Evolutionary conservation across 2,113 vertebrate species (phyloP).

Genomic region (Clarias magur): DNA sequence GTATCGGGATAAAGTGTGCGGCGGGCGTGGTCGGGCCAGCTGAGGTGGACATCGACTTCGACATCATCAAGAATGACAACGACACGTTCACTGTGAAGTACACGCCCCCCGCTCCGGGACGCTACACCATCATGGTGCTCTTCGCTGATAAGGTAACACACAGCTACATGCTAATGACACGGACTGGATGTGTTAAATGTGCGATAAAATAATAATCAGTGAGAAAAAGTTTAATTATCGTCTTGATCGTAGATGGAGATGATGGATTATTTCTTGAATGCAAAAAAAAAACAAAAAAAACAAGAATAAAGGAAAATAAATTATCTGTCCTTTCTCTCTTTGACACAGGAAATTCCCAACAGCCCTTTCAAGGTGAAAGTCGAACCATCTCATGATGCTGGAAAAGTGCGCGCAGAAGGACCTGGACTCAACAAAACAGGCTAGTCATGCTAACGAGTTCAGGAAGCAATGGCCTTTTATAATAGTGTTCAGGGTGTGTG

Average conservation of each 20-base stretch:
- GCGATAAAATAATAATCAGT: not conserved
- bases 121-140: constrained; percentile 94
- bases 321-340: not conserved
- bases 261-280: not conserved
- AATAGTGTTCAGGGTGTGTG: not conserved
- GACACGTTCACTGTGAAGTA: constrained; percentile 98
- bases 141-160: constrained; percentile 87
- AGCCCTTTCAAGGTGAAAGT: constrained; percentile 95
- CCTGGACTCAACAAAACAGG: constrained; percentile 89
- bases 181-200: not conserved
- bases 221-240: not conserved
- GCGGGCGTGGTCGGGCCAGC: constrained; percentile 87
- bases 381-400: constrained; percentile 88
- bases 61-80: constrained; percentile 97
- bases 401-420: constrained; percentile 89
- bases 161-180: not conserved
- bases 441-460: constrained; percentile 51
- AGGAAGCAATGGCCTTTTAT: not conserved
- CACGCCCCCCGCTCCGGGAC: constrained; percentile 82
- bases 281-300: not conserved
- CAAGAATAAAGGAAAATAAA: not conserved
- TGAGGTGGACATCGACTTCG: constrained; percentile 94
- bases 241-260: not conserved
- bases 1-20: constrained; percentile 94
- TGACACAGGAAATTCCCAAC: constrained; percentile 83